phyloP scores from a whole-genome alignment of 2,888 invertebrate genomes.

The Tholera decimalis region DNA sequence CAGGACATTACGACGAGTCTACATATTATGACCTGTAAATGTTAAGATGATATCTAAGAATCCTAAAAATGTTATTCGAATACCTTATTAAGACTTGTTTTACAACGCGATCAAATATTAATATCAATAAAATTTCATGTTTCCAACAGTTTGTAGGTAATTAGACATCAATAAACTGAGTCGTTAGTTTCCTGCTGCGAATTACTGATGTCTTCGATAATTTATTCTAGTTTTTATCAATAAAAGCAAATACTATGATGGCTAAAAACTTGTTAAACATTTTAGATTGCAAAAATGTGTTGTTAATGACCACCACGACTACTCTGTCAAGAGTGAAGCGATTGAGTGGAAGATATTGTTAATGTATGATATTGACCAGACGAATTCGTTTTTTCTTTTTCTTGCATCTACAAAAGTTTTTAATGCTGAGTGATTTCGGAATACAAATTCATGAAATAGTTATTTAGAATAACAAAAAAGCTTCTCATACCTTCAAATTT shows the following conservation, averaged over 20 bases:
- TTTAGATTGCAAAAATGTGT: background rate
- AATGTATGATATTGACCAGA: too few species aligned
- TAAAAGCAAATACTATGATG: slow-evolving; percentile 26
- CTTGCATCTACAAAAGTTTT: too few species aligned
- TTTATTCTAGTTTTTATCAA: slow-evolving; percentile 38
- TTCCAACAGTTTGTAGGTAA: slow-evolving; percentile 50
- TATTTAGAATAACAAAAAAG: background rate
- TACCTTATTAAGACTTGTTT: slow-evolving; percentile 50
- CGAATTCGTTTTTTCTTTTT: too few species aligned
- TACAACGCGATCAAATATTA: slow-evolving; percentile 46
- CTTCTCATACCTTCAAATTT: slow-evolving; percentile 2
- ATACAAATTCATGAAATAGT: too few species aligned
- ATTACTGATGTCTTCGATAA: slow-evolving; percentile 29
- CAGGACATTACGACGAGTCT: too few species aligned
- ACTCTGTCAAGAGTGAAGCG: too few species aligned
- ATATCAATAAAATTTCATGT: slow-evolving; percentile 52
- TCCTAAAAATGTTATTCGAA: slow-evolving; percentile 39
- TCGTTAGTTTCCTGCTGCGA: slow-evolving; percentile 55
- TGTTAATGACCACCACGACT: background rate
- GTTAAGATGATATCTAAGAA: slow-evolving; percentile 22
- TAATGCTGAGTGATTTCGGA: background rate
- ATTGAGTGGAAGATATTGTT: too few species aligned
- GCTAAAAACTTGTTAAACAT: background rate
- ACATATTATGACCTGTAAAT: background rate
- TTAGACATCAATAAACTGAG: slow-evolving; percentile 46